Evolutionary conservation across 2,797 vertebrate genomes (phyloP), one percentile per base, ranked within the genome.

Genomic region (Poecile montanus): DNA sequence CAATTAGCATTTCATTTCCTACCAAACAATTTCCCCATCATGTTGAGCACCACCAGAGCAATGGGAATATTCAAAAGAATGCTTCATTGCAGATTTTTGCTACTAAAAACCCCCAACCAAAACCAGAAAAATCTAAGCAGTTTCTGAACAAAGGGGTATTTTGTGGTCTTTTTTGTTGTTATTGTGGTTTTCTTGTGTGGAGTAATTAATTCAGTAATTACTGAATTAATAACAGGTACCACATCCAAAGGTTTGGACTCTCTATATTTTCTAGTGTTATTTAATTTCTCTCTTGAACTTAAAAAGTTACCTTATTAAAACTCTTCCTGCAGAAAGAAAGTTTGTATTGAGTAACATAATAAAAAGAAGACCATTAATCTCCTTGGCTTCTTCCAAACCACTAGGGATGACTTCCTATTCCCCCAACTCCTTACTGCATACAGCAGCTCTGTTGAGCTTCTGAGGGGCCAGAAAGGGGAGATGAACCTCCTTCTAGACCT

Each of bases 1-100:
- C 50, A 93, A 96, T 95, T 93, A 93, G 13, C 88, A 96, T 92
- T 95, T 95, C 60, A 93, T 95, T 95, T 96, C 91, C 91, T 88
- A 94, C 89, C 85, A 70, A 9, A 92, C 45, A 65, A 75, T 94
- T 95, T 96, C 71, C 56, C 85, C 77, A 58, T 86, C 79, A 76
- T 21, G 11, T 73, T 79, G 54, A 93, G 70, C 65, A 89, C 56
- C 73, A 88, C 71, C 75, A 85, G 73, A 84, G 91, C 82, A 91
- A 83, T 30, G 27, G 58, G 19, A 91, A 65, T 1, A 1, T 36
- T 93, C 63, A 61, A 57, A 73, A 82, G 62, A 88, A 76, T 17
- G 27, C 27, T 86, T 53, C 16, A 36, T 20, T 63, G 51, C 42
- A 44, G 11, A 51, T 89, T 72, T 62, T 36, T 61, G 60, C 13